Evolutionary conservation across 2,113 vertebrate species (phyloP), one percentile per base, ranked within the genome.

Genomic region (Sebastes fasciatus): DNA sequence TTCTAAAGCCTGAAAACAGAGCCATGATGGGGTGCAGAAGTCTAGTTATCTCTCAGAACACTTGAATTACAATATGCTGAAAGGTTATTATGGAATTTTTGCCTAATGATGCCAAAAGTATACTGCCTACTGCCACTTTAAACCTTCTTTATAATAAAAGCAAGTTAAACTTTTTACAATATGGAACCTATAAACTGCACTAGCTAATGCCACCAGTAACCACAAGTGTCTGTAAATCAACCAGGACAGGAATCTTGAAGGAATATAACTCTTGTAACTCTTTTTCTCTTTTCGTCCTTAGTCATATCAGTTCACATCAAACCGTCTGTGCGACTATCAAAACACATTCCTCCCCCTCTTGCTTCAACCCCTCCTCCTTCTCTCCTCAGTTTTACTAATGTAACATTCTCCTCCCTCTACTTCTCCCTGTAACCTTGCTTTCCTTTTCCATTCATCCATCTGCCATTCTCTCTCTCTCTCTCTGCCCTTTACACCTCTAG

Each of bases 391-490:
- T 64, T 76, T 76, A 62, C n/a, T 7, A 8, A 5, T 26, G 55
- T 52, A 42, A 21, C 13, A 43, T 7, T 48, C 17, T n/a, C 16
- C 17, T 60, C n/a, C 17, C 2, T 43, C 6, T 16, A 21, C 23
- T 21, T 61, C 46, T 52, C 43, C 12, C 21, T 43, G 9, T 71
- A 58, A 48, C 70, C 51, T 48, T 67, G 2, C 23, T 61, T 61
- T 49, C 48, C 52, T 8, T 49, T 70, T 21, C 23, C 23, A 45
- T 85, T 64, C 51, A 54, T 77, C 48, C 61, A 54, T 55, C 66
- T 51, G 26, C 11, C 66, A 68, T 17, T 80, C 67, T 88, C 26
- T 26, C 26, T 26, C 26, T 26, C 26, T 26, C 26, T 26, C 26
- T 26, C 26, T 26, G 26, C 26, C 26, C 11, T 67, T 63, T 66